phyloP scores from a whole-genome alignment of 2,113 vertebrate species.

The Pituophis catenifer region DNA sequence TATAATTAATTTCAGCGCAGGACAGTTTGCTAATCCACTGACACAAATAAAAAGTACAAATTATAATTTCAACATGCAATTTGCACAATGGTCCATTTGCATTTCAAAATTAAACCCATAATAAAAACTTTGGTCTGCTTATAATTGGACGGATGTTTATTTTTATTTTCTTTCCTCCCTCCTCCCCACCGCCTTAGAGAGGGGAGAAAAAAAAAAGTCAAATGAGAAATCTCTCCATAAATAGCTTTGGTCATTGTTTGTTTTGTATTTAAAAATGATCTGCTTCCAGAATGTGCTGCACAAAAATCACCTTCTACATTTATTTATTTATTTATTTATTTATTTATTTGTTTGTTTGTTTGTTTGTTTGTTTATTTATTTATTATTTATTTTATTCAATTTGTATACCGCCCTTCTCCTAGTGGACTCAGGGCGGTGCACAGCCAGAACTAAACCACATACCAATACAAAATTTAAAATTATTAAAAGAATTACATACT shows the following conservation, averaged over 20 bases:
- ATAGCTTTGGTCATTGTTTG: slow-evolving; percentile 55
- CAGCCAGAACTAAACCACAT: no score
- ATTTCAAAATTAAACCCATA: slow-evolving; percentile 65
- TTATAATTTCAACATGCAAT: slow-evolving; percentile 62
- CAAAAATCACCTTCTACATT: slow-evolving; percentile 72
- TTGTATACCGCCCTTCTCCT: no score
- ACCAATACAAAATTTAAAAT: no score
- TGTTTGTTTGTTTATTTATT: no score
- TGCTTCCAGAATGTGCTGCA: slow-evolving; percentile 65
- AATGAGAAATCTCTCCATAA: slow-evolving; percentile 69
- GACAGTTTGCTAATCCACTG: slow-evolving; percentile 59
- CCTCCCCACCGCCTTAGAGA: not conserved
- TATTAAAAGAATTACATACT: no score
- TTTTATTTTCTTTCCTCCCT: slow-evolving; percentile 53
- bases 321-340: slow-evolving; percentile 10
- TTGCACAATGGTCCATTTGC: slow-evolving; percentile 61
- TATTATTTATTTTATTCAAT: no score
- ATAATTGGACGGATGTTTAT: slow-evolving; percentile 71
- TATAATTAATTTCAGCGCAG: slow-evolving; percentile 60
- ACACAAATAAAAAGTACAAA: slow-evolving; percentile 59
- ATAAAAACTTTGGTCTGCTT: slow-evolving; percentile 70
- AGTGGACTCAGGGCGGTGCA: no score
- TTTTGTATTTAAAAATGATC: slow-evolving; percentile 44
- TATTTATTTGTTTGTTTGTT: no score
- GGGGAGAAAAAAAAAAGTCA: slow-evolving; percentile 40